Percentiles rank a stretch among this genome's conserved stretches.
These are phyloP conservation scores for Arvicola amphibius DNA, from an alignment of 2,797 vertebrate genomes.

Conservation along the genomic window DNA sequence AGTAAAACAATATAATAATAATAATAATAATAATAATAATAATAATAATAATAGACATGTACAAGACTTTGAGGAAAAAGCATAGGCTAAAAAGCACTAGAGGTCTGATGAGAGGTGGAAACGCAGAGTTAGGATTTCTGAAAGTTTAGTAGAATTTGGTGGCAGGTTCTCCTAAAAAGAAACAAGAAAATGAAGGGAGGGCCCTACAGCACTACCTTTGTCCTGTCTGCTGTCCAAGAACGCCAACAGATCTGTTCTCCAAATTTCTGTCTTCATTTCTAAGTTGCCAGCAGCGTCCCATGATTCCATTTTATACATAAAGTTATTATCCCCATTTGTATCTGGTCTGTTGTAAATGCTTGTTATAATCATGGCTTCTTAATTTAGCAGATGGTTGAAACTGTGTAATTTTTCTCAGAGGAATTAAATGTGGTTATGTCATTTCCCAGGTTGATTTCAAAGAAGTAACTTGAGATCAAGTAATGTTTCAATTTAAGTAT, in stretches of 20 bases:
- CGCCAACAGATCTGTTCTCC: constrained; percentile 30
- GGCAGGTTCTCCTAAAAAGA: constrained; percentile 46
- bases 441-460: constrained; percentile 81
- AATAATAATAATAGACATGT: background rate
- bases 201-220: background rate
- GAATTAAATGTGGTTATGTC: constrained; percentile 70
- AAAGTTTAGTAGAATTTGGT: constrained; percentile 36
- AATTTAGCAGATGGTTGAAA: constrained; percentile 85
- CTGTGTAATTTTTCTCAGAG: constrained; percentile 69
- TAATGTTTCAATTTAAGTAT: constrained; percentile 68
- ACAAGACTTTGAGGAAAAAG: background rate
- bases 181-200: constrained; percentile 7
- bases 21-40: too few species aligned
- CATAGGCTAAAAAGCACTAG: background rate
- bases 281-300: constrained; percentile 46
- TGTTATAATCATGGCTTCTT: constrained; percentile 78
- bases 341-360: constrained; percentile 73
- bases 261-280: constrained; percentile 46
- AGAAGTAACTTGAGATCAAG: constrained; percentile 81
- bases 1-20: background rate
- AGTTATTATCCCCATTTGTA: constrained; percentile 74
- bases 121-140: constrained; percentile 45
- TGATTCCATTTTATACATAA: constrained; percentile 48
- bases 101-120: background rate
- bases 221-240: background rate